Base-by-base conservation (phyloP, 2,797 vertebrate genomes). In the Pantherophis vulpinus region DNA sequence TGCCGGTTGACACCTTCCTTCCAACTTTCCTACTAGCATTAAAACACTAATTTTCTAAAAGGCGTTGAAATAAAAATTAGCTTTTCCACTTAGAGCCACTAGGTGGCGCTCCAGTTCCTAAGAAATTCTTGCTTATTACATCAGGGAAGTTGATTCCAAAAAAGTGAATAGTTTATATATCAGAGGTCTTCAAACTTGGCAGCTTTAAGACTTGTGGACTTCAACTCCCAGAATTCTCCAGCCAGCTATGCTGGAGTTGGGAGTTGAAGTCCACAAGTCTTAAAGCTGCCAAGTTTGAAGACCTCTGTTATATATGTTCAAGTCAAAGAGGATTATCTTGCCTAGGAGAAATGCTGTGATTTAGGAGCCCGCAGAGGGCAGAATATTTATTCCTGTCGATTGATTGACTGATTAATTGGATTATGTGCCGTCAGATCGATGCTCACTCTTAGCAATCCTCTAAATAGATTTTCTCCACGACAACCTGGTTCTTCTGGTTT, bases 101-200 rank as follows among this genome's bases (percentile, higher is more conserved):
- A 98, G 97, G 92, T 98, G 98, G 97, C 96, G 92, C 95, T 95
- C 89, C 5, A 23, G 10, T 20, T 74, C 51, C 9, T 87, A 7
- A 55, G 5, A 63, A 27, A 58, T 58, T 61, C 4, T 79, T 79
- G 16, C 32, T 37, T 66, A 25, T 51, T 70, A 13, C 13, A 42
- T 86, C 29, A 11, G 0, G 11, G 59, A 29, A 83, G 2, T 9
- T 12, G 51, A 87, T 94, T 23, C 4, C 32, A 63, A 54, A 83
- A 83, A 87, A 70, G 79, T 11, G 20, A 51, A 10, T 47, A 37
- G 27, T 37, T 66, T 47, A 54, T 20, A 58, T 61, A 27, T 27
- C 47, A 51, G 6, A 51, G 47, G 47, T 51, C 47, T 51, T 51
- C 47, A 51, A 51, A 51, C 47, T 51, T 51, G 47, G 47, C 47